Conservation (phyloP, 1,140 invertebrate genomes). For the Triops cancriformis region DNA sequence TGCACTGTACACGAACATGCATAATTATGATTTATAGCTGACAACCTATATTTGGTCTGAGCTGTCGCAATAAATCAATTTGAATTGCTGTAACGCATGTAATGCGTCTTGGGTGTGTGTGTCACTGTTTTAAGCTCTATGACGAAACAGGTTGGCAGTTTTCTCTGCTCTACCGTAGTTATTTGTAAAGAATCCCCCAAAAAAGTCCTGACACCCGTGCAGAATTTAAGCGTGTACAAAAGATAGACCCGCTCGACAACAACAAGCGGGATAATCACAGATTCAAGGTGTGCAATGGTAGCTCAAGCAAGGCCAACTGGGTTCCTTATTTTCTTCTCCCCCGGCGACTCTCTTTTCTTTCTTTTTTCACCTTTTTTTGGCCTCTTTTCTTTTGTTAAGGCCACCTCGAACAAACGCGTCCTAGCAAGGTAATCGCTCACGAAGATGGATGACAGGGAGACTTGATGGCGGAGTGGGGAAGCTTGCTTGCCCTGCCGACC, state of each 20-base stretch:
- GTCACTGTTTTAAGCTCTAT: no score
- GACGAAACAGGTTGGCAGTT: no score
- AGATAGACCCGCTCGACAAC: background rate
- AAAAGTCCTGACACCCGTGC: background rate
- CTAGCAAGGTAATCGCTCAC: slow-evolving; percentile 23
- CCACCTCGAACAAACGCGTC: slow-evolving; percentile 20
- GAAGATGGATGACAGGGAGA: slow-evolving; percentile 21
- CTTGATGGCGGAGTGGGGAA: slow-evolving; percentile 11
- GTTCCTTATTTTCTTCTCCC: background rate
- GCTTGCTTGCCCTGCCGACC: slow-evolving; percentile 15
- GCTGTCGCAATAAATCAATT: background rate
- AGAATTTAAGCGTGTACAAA: background rate
- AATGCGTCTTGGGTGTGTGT: background rate
- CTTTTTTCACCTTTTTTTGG: background rate
- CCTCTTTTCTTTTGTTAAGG: background rate
- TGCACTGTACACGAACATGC: background rate
- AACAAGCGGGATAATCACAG: background rate
- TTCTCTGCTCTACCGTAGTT: background rate
- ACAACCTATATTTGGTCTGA: background rate
- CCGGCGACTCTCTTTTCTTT: background rate
- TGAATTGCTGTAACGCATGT: background rate
- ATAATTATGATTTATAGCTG: slow-evolving; percentile 3
- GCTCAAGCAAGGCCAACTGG: background rate
- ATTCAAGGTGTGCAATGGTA: slow-evolving; percentile 1
- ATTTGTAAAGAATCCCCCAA: background rate